These are phyloP conservation scores for Gymnopithys bicolor DNA, from an alignment of 2,797 vertebrate species.

Conservation along the genomic window DNA sequence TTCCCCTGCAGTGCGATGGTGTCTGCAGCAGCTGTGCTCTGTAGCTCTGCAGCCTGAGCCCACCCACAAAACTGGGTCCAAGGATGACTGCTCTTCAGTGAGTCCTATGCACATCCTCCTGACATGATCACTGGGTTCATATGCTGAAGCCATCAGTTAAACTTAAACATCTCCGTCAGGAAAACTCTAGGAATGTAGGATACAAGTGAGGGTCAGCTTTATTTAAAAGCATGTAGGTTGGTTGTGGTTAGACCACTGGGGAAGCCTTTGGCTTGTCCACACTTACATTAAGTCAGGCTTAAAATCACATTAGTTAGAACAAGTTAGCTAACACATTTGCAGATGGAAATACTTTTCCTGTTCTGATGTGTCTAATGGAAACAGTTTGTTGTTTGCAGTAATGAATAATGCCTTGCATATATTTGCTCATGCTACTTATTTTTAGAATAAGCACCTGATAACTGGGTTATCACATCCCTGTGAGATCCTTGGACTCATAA, in stretches of 20 bases:
- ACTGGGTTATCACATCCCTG: not conserved
- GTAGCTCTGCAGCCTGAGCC: not conserved
- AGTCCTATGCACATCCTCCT: not conserved
- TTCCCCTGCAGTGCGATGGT: rapidly evolving
- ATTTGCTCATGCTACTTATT: not conserved
- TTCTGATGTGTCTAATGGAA: not conserved
- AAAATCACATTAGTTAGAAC: slow-evolving; percentile 18
- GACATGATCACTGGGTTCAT: not conserved
- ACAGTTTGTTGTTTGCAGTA: not conserved
- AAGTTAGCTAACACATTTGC: not conserved
- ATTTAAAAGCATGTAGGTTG: not conserved
- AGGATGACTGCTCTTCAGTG: not conserved
- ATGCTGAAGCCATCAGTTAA: not conserved
- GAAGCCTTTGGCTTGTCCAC: not conserved
- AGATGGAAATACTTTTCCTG: slow-evolving; percentile 1
- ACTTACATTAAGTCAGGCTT: not conserved
- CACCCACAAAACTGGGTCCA: not conserved
- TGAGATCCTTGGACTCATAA: not conserved
- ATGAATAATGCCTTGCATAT: not conserved
- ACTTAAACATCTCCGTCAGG: not conserved
- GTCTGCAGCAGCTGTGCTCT: rapidly evolving
- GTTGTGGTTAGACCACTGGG: not conserved
- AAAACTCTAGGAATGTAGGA: not conserved
- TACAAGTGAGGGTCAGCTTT: not conserved
- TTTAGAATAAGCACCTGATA: not conserved